Evolutionary conservation across 2,113 vertebrate species (phyloP), one percentile per base, ranked within the genome.

Genomic region (Himantopus leucocephalus): DNA sequence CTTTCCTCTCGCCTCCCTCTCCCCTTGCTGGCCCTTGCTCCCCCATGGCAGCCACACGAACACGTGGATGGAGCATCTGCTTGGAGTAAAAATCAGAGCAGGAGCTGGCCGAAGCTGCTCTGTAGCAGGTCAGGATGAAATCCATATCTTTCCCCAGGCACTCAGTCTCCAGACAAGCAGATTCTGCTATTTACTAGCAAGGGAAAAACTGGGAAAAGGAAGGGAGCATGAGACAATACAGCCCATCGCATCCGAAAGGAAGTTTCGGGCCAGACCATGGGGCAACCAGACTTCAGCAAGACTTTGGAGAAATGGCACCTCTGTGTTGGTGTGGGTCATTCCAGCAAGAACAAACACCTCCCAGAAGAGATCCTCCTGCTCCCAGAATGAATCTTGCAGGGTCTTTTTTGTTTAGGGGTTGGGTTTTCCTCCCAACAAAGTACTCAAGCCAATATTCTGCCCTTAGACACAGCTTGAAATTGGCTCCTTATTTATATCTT

Each of bases 1-100:
- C 77, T 85, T 96, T 90, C 93, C 92, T 95, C 75, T 79, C 9
- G 6, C 78, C 53, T 91, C 70, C 89, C 63, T 92, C 70, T 91
- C 35, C 62, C 67, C 59, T 92, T 4, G 2, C 79, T 35, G 86
- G 43, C 64, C 74, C 62, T 85, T 13, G 0, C 47, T 89, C 66
- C 63, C 79, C 48, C 48, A 48, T 43, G 16, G 75, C 68, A 86
- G 81, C 35, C 30, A 0, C 76, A 52, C 0, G 0, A 67, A 62
- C 66, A 37, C 9, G 5, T 47, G 91, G 70, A 59, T n/a, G 16
- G 59, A 97, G 74, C 77, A 96, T 76, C 91, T 91, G 87, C 75
- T 64, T 9, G 34, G 66, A 67, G 64, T 5, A 6, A 34, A 58
- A 92, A 74, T 3, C 15, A 79, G 78, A 80, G 68, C 73, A 50